phyloP scores from a whole-genome alignment of 2,888 invertebrate genomes.

The Opisthograptis luteolata region DNA sequence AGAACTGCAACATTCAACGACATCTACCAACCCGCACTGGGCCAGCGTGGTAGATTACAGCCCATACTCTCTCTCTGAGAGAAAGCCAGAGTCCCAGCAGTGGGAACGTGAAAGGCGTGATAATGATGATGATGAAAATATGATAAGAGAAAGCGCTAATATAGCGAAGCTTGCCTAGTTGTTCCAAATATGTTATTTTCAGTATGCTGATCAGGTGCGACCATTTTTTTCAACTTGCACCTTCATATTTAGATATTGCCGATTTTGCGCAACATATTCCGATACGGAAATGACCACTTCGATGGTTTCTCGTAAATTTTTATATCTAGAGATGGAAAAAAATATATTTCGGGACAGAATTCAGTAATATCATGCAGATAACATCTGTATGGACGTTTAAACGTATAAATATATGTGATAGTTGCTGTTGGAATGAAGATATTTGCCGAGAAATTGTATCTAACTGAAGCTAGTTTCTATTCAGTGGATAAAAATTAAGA shows the following conservation, averaged over 20 bases:
- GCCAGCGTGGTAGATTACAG: no score
- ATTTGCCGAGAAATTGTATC: not conserved
- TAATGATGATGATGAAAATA: no score
- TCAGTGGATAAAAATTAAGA: no score
- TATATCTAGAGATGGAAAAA: conserved; percentile 40
- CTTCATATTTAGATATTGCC: conserved; percentile 56
- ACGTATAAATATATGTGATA: conserved; percentile 1
- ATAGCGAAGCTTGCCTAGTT: conserved; percentile 19
- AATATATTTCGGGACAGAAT: conserved; percentile 26
- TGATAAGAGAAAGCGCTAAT: no score
- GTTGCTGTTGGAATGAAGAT: not conserved
- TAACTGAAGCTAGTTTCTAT: no score
- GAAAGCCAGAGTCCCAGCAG: no score
- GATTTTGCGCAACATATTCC: conserved; percentile 47
- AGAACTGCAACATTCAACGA: no score
- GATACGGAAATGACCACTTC: conserved; percentile 46
- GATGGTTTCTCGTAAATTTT: conserved; percentile 56
- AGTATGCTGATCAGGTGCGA: conserved; percentile 47
- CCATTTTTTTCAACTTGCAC: conserved; percentile 45
- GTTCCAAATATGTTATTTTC: conserved; percentile 13
- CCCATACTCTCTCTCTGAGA: no score
- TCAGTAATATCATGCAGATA: conserved; percentile 23
- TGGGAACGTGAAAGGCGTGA: no score
- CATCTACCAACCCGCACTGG: no score
- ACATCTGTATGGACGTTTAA: conserved; percentile 10